These are phyloP conservation scores for Papilio helenus DNA, from an alignment of 1,140 invertebrate species.

Conservation along the genomic window DNA sequence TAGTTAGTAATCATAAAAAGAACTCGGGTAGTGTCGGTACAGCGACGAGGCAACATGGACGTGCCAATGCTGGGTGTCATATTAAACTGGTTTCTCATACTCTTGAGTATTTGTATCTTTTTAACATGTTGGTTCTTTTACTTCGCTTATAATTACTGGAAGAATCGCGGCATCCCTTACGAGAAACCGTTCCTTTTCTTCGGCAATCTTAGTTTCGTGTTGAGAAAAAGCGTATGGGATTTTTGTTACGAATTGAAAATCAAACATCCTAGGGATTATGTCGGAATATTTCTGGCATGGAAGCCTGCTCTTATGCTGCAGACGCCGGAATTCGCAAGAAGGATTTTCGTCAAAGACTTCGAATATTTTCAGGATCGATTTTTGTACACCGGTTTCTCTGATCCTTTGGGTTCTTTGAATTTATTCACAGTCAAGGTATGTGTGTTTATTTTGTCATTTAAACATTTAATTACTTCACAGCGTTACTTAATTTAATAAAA, in stretches of 20 bases:
- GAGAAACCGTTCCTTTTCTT: slow-evolving; percentile 54
- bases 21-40: background rate
- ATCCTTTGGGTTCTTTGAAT: slow-evolving; percentile 68
- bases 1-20: background rate
- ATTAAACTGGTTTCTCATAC: slow-evolving; percentile 9
- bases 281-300: slow-evolving; percentile 62
- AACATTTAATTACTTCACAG: background rate
- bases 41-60: slow-evolving; percentile 19
- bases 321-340: slow-evolving; percentile 59
- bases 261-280: slow-evolving; percentile 56
- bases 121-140: slow-evolving; percentile 31
- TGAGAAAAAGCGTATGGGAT: slow-evolving; percentile 63
- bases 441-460: slow-evolving; percentile 17
- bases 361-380: slow-evolving; percentile 64
- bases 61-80: background rate
- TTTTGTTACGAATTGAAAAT: slow-evolving; percentile 54
- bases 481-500: background rate
- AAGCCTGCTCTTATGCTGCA: slow-evolving; percentile 60
- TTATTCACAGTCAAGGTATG: slow-evolving; percentile 69
- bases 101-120: slow-evolving; percentile 20
- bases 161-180: slow-evolving; percentile 56
- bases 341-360: slow-evolving; percentile 60
- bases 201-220: slow-evolving; percentile 59
- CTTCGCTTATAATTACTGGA: slow-evolving; percentile 57
- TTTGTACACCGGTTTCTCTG: slow-evolving; percentile 54